A percentile compares a stretch with the other conserved stretches of the same genome.
Conservation (phyloP, 2,888 invertebrate genomes). For the Patella depressa region DNA sequence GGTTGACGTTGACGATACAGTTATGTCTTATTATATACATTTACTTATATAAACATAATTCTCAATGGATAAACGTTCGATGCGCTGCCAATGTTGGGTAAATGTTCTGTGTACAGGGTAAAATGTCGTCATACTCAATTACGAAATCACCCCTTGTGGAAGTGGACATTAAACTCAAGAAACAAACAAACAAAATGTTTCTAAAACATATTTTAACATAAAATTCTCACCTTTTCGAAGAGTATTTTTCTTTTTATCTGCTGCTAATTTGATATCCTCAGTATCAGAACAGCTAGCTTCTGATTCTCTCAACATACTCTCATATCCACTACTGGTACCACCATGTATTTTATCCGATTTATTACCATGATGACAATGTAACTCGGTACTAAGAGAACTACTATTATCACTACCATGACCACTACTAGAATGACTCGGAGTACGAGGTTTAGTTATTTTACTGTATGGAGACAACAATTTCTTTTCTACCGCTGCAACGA, state of each 20-base stretch:
- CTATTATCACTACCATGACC: conserved; percentile 71
- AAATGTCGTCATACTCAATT: too few species aligned
- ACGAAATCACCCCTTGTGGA: too few species aligned
- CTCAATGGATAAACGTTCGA: too few species aligned
- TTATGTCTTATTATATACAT: too few species aligned
- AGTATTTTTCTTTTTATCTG: conserved; percentile 58
- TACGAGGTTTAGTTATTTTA: conserved; percentile 69
- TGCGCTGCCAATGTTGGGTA: too few species aligned
- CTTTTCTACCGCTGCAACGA: conserved; percentile 58
- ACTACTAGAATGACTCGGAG: conserved; percentile 70
- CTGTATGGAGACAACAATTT: conserved; percentile 70
- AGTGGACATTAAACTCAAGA: too few species aligned
- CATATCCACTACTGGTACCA: conserved; percentile 88
- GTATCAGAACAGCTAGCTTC: conserved; percentile 81
- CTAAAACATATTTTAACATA: too few species aligned
- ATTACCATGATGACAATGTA: conserved; percentile 55
- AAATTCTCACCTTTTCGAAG: conserved; percentile 54
- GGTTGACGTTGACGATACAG: too few species aligned
- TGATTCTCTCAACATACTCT: conserved; percentile 86
- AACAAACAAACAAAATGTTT: too few species aligned
- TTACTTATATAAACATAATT: too few species aligned
- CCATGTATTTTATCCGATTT: conserved; percentile 63
- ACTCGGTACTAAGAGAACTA: conserved; percentile 61
- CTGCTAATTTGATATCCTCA: background rate
- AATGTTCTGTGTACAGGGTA: too few species aligned